Base-by-base conservation (phyloP, 2,888 invertebrate species). In the Pseudoips prasinana region DNA sequence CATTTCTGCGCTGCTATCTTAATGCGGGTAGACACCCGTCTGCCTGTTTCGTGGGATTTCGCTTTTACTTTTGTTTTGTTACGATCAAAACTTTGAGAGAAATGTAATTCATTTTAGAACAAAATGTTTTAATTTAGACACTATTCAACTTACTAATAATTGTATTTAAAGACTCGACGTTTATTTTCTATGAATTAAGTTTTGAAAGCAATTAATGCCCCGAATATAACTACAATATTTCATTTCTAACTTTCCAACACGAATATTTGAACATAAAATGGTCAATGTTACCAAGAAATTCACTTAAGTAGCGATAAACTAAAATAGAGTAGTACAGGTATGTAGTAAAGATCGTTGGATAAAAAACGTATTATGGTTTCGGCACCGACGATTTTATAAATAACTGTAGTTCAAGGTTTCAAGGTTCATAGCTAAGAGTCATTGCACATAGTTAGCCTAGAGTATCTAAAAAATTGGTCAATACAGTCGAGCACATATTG, bases 1-100 rank as follows among this genome's bases (percentile, higher is more conserved):
- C 67, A 72, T 75, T 73, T 70, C 64, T 53, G 40, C 41, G 53
- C 47, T 57, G 63, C 72, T 73, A 73, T 73, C 74, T 73, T 67
- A 73, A 75, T 67, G 70, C 52, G 67, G 39, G 46, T 46, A 49
- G 59, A 55, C 68, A 58, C 62, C 54, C 22, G 29, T 33, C 33
- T n/a, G 37, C 44, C 56, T 52, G 17, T 19, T 9, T 55, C 46
- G 57, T 51, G 33, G 42, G 48, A 49, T 58, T 56, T 39, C 25
- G 60, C 43, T 51, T 47, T 56, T 59, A 48, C 45, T 55, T 61
- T 61, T 40, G 46, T 54, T 60, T 58, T 58, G 50, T 69, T 59
- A 52, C 42, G 44, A 51, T 34, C 36, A 47, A 52, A 54, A 44
- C 30, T 39, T 39, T 27, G 32, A 25, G 22, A 10, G 14, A 14